Evolutionary conservation across 92 coral and sea anemone species (phyloP), one percentile per base, ranked within the genome.

Genomic region (Pocillopora grandis): DNA sequence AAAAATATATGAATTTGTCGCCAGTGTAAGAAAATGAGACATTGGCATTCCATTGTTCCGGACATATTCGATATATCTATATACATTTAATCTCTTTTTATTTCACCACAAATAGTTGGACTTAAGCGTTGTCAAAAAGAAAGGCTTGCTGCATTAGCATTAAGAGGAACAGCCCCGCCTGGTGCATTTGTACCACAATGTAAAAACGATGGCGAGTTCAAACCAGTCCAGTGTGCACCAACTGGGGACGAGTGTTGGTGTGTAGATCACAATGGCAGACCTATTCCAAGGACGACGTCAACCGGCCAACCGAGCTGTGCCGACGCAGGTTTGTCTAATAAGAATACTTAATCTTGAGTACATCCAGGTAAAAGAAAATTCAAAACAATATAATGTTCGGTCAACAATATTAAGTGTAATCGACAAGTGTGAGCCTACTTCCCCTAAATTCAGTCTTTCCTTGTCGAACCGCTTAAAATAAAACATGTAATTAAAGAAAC

Each of bases 201-300:
- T 81, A 79, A 80, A 27, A 33, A 49, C 10, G 89, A 85, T 75
- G 98, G 98, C 27, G 88, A 86, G 16, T 96, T 80, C 62, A 70
- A 80, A 13, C 98, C 90, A 37, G 89, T 87, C 15, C 98, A 96
- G 67, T 96, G 98, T 76, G 88, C 90, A 69, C 88, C 75, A 12
- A 76, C 92, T 17, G 87, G 93, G 1, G 95, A 91, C 12, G 85
- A 92, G 58, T 96, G 98, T 77, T 96, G 98, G 98, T 96, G 98
- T 89, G 96, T 94, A 6, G 96, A 94, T 83, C 88, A 85, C 72
- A 84, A 83, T 71, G 98, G 98, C 36, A 59, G 69, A 70, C 93
- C 93, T 66, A 94, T 94, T 60, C 98, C 98, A 18, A 91, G 98
- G 69, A 94, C 98, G 35, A 95, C 81, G 66, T 77, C 80, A 58